These are phyloP conservation scores for Athrips mouffetella DNA, from an alignment of 2,888 invertebrate genomes.

Conservation along the genomic window DNA sequence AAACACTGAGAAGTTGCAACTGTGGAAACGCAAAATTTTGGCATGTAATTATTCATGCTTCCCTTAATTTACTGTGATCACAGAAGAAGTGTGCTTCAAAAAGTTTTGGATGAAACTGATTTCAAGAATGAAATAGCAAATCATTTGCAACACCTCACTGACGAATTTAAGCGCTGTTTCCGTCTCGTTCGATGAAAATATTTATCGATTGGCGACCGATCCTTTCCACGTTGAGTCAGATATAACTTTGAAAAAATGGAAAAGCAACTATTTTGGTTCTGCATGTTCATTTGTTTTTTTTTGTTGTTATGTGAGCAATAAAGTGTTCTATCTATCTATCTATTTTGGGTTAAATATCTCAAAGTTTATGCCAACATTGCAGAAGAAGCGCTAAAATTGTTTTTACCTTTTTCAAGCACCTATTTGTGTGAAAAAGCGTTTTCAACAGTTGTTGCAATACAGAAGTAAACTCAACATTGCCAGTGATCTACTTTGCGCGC, in stretches of 20 bases:
- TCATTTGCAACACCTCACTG: slow-evolving; percentile 20
- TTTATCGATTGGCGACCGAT: slow-evolving; percentile 21
- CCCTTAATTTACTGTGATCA: slow-evolving; percentile 16
- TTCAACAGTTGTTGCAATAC: slow-evolving; percentile 22
- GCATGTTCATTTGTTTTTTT: too few species aligned
- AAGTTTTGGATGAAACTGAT: slow-evolving; percentile 13
- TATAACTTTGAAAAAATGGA: too few species aligned
- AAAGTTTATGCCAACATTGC: slow-evolving; percentile 22
- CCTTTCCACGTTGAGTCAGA: slow-evolving; percentile 23
- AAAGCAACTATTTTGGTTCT: too few species aligned
- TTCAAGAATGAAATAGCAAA: slow-evolving; percentile 17
- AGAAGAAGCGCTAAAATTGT: slow-evolving; percentile 23
- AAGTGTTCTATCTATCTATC: too few species aligned
- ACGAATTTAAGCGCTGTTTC: slow-evolving; percentile 21
- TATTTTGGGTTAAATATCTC: slow-evolving; percentile 24
- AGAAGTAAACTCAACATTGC: slow-evolving; percentile 21
- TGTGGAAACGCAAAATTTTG: slow-evolving; percentile 21
- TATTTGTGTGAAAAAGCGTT: slow-evolving; percentile 23
- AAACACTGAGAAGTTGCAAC: slow-evolving; percentile 24
- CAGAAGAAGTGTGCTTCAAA: slow-evolving; percentile 13
- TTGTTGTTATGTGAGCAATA: too few species aligned
- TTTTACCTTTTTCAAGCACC: slow-evolving; percentile 20
- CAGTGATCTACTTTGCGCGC: slow-evolving; percentile 20
- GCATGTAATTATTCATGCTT: slow-evolving; percentile 20
- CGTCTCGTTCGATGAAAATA: slow-evolving; percentile 19